Evolutionary conservation across 2,888 invertebrate species (phyloP), one percentile per base, ranked within the genome.

Genomic region (Ariolimax columbianus): DNA sequence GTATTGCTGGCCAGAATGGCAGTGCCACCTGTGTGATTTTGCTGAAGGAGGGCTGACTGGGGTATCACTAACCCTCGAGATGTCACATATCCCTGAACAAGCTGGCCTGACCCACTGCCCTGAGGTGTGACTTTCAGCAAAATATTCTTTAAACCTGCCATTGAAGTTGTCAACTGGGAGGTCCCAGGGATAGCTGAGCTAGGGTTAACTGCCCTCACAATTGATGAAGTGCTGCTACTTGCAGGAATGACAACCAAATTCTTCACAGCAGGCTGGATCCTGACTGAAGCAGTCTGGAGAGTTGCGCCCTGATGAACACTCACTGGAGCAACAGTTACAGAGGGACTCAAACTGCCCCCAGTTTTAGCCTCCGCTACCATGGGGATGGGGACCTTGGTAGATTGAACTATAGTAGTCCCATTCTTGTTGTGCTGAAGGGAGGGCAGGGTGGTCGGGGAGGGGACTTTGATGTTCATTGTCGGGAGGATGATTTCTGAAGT

Each of bases 331-430:
- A 43, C 36, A 26, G 72, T 51, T 26, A 30, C 73, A 38, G 77
- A 78, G 26, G 81, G 83, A 38, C 85, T 80, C 38, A 81, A 72
- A 43, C 82, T 82, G 43, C 79, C 59, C 30, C 82, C 78, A 36
- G 83, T 86, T 14, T 89, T 87, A 19, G 89, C 87, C 81, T 88
- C 90, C 11, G 90, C 89, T 19, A 90, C 89, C 17, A 90, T 90
- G 17, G 92, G 90, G 75, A 93, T 93, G 1, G 93, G 92, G n/a
- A 89, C 89, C 83, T 92, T 92, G 90, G 91, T 92, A 68, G 91
- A 91, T 83, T 90, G 91, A 75, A 92, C 91, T 17, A 91, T 91
- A 73, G 90, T 90, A 2, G 93, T 93, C n/a, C 92, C 90, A 83
- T 91, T 91, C 77, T 91, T 90, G 33, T 91, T 87, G 7, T 91